Base-by-base conservation (phyloP, 2,113 vertebrate genomes). In the Neopipo cinnamomea region DNA sequence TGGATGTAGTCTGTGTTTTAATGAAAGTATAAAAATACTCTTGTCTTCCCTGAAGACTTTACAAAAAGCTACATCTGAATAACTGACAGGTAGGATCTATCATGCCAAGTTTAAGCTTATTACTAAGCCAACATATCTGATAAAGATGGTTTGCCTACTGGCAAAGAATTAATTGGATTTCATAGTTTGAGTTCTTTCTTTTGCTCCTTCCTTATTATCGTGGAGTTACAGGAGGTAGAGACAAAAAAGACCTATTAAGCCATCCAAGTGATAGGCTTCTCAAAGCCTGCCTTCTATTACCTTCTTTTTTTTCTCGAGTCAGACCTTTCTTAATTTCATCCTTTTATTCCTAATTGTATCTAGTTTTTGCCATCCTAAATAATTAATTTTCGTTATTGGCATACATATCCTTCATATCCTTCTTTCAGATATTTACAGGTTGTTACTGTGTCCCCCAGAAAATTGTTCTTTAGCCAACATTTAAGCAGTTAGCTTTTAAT, bases 161-260 rank as follows among this genome's bases (percentile, higher is more conserved):
- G 97, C 93, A 85, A 95, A 91, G 95, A 93, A 96, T 96, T 98
- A 97, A 97, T 97, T 97, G 96, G 90, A 94, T 97, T 97, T 97
- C 89, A 85, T 95, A 85, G 86, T 93, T 87, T 78, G 87, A 90
- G 42, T 88, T 82, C 67, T 81, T 93, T 52, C 28, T 93, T 93
- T 91, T 18, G 30, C 88, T 94, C 61, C 66, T 59, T 95, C 91
- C 37, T 95, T 96, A 85, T 93, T 94, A 91, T 96, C 95, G 83
- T 92, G 93, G 94, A 91, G 91, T 87, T 93, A 87, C 90, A 96
- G 98, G 94, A 92, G 93, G 91, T 2, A 93, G 68, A 78, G 76
- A 88, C 89, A 94, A 72, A 94, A 95, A 96, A 96, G 92, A 75
- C 86, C 92, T 95, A 91, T 96, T 96, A 96, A 96, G 93, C 82